A percentile compares a stretch with the other conserved stretches of the same genome.
Evolutionary conservation across 2,113 vertebrate species (phyloP).

Genomic region (Takifugu bimaculatus): DNA sequence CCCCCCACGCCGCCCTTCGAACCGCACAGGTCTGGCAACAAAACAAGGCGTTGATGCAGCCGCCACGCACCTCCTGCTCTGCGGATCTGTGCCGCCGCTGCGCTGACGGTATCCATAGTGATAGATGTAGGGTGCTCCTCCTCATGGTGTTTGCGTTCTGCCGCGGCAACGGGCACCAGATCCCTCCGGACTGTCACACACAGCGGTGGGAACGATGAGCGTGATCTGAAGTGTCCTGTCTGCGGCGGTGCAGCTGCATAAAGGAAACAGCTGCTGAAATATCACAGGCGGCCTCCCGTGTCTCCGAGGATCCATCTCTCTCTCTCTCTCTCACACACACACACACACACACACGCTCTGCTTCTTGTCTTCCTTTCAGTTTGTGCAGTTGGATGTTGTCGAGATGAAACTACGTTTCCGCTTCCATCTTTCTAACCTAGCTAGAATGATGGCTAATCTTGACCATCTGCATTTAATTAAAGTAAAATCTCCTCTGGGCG

Average conservation of each 20-base stretch:
- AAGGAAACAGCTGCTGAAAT: slow-evolving; percentile 74
- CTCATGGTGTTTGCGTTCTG: slow-evolving; percentile 14
- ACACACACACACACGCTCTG: slow-evolving; percentile 59
- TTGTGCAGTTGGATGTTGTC: too few species aligned
- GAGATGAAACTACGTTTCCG: too few species aligned
- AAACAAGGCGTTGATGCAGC: too few species aligned
- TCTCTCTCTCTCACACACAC: slow-evolving; percentile 47
- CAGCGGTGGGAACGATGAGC: slow-evolving; percentile 42
- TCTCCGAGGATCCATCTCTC: slow-evolving; percentile 55
- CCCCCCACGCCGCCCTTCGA: too few species aligned
- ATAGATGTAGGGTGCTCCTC: slow-evolving; percentile 41
- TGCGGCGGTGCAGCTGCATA: slow-evolving; percentile 60
- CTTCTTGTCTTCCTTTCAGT: not conserved
- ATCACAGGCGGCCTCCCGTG: slow-evolving; percentile 46
- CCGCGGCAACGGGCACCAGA: slow-evolving; percentile 14
- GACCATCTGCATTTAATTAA: not conserved
- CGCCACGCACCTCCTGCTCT: slow-evolving; percentile 2
- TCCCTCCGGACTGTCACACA: slow-evolving; percentile 26
- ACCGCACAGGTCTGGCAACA: too few species aligned
- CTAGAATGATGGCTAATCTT: too few species aligned
- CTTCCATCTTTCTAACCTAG: too few species aligned
- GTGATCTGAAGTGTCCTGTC: slow-evolving; percentile 68
- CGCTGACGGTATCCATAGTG: slow-evolving; percentile 45
- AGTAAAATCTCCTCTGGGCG: accelerated
- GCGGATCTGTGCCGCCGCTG: slow-evolving; percentile 10